These are phyloP conservation scores for Notamacropus eugenii DNA, from an alignment of 2,797 vertebrate species.

Conservation along the genomic window DNA sequence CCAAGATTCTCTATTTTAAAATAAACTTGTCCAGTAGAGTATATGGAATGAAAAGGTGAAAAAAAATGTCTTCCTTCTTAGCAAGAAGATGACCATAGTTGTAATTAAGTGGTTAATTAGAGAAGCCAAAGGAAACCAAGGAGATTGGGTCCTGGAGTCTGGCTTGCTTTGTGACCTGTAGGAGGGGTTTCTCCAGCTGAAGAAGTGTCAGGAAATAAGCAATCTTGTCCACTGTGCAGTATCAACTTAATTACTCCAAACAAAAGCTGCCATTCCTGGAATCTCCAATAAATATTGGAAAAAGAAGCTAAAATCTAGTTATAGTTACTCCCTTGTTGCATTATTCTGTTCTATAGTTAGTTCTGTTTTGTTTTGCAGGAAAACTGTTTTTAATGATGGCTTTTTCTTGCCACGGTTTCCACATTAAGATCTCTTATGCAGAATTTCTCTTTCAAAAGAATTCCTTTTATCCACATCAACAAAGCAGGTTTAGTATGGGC, in stretches of 20 bases:
- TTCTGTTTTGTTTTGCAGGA: constrained; percentile 30
- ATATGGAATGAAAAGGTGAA: neutral
- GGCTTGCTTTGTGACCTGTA: neutral
- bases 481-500: constrained; percentile 71
- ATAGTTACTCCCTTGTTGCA: constrained; percentile 13
- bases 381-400: constrained; percentile 36
- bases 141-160: neutral
- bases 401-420: constrained; percentile 62
- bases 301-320: constrained; percentile 33
- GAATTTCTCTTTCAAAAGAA: constrained; percentile 74
- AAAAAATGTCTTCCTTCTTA: constrained; percentile 22
- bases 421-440: constrained; percentile 68
- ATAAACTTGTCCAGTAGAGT: neutral
- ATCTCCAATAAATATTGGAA: neutral
- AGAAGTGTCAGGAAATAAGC: constrained; percentile 39
- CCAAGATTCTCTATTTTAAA: constrained; percentile 26
- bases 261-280: constrained; percentile 20
- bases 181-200: constrained; percentile 15
- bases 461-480: constrained; percentile 68
- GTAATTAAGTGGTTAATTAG: neutral
- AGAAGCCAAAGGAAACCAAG: neutral
- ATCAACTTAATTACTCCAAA: constrained; percentile 16
- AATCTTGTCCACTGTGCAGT: constrained; percentile 19
- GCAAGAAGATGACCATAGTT: neutral
- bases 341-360: constrained; percentile 37